These are phyloP conservation scores for Hydroisotoma schaefferi DNA, from an alignment of 2,888 invertebrate genomes.

Conservation along the genomic window DNA sequence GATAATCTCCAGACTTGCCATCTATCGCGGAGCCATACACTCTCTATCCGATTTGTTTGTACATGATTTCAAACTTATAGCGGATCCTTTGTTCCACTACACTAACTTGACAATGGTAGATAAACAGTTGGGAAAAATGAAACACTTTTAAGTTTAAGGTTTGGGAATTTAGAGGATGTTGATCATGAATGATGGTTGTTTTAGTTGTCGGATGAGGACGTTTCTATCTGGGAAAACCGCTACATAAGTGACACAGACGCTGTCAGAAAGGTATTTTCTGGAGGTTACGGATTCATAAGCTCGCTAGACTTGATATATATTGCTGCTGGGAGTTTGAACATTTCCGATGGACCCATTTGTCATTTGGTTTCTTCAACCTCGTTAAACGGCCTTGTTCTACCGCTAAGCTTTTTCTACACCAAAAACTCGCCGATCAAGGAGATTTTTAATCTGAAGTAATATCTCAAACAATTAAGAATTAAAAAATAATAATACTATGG, in stretches of 20 bases:
- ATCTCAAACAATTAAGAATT: background rate
- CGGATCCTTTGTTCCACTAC: background rate
- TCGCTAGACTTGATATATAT: background rate
- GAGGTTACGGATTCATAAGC: background rate
- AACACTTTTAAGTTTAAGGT: background rate
- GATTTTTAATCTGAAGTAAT: background rate
- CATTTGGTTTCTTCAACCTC: background rate
- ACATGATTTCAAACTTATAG: background rate
- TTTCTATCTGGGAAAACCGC: background rate
- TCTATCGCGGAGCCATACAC: background rate
- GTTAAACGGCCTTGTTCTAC: background rate
- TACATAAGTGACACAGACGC: background rate
- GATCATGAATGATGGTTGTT: background rate
- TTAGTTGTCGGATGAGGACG: background rate
- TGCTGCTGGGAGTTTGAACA: background rate
- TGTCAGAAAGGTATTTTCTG: background rate
- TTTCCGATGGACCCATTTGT: background rate
- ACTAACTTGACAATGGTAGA: no score
- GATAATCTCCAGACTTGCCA: background rate
- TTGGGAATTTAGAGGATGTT: background rate
- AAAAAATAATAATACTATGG: background rate
- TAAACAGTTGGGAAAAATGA: background rate
- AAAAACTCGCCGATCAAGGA: constrained; percentile 1
- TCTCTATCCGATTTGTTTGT: background rate
- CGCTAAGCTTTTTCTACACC: background rate